Evolutionary conservation across 2,888 invertebrate species (phyloP).

Genomic region (Cheilosia pagana): DNA sequence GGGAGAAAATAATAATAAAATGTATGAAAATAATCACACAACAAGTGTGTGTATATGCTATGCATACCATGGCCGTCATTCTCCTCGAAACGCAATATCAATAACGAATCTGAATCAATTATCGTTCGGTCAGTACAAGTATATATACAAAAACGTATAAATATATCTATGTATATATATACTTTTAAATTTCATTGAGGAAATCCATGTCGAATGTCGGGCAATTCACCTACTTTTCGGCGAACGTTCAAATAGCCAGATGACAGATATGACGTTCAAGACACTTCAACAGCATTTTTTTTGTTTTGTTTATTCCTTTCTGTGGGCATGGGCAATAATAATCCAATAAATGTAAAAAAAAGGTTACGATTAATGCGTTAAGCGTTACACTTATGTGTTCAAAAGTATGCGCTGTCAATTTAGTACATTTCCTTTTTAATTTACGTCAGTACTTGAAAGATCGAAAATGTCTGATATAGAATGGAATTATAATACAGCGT

Average conservation of each 20-base stretch:
- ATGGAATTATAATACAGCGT: slow-evolving; percentile 16
- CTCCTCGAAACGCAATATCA: slow-evolving; percentile 50
- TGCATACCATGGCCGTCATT: slow-evolving; percentile 27
- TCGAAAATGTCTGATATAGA: slow-evolving; percentile 59
- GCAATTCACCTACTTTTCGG: slow-evolving; percentile 72
- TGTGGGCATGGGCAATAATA: neutral
- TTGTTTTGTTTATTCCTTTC: slow-evolving; percentile 8
- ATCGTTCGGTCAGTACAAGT: slow-evolving; percentile 47
- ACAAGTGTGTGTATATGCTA: slow-evolving; percentile 14
- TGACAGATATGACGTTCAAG: slow-evolving; percentile 67
- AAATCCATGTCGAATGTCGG: slow-evolving; percentile 52
- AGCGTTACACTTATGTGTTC: slow-evolving; percentile 55
- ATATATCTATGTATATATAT: neutral
- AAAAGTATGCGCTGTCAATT: slow-evolving; percentile 64
- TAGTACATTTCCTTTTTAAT: slow-evolving; percentile 57
- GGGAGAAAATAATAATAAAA: slow-evolving; percentile 56
- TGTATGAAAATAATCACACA: slow-evolving; percentile 62
- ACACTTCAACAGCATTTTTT: slow-evolving; percentile 16
- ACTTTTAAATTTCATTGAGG: slow-evolving; percentile 18
- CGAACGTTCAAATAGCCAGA: slow-evolving; percentile 61
- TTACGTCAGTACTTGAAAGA: slow-evolving; percentile 67
- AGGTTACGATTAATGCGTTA: slow-evolving; percentile 35
- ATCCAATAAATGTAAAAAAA: slow-evolving; percentile 23
- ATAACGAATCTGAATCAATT: slow-evolving; percentile 69
- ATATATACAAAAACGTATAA: no score